A percentile compares a stretch with the other conserved stretches of the same genome.
These are phyloP conservation scores for Apistogramma diplotaenia DNA, from an alignment of 2,113 vertebrate species.

Conservation along the genomic window DNA sequence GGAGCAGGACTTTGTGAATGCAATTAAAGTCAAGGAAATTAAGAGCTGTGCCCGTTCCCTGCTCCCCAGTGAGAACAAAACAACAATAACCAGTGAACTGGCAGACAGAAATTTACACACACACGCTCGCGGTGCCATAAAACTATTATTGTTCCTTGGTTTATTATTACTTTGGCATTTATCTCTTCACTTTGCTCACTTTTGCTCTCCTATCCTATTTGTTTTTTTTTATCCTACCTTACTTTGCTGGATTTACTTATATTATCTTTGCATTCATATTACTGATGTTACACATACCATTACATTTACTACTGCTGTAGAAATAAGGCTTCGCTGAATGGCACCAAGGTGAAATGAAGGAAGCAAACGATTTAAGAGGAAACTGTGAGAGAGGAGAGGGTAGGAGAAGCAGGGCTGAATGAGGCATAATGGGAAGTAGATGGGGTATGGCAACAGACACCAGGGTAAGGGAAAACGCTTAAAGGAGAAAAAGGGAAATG, in stretches of 20 bases:
- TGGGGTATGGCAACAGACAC: neutral
- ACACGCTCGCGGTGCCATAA: neutral
- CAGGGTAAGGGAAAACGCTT: neutral
- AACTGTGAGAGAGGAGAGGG: neutral
- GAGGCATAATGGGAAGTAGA: neutral
- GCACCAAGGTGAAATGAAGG: neutral
- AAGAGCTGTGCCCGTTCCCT: slow-evolving; percentile 9
- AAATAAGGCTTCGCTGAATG: neutral
- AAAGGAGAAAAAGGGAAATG: neutral
- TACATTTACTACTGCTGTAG: neutral
- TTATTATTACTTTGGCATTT: slow-evolving; percentile 42
- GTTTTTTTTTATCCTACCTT: neutral
- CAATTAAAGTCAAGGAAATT: slow-evolving; percentile 49
- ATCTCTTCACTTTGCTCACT: slow-evolving; percentile 26
- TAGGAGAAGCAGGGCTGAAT: neutral
- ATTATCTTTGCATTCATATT: neutral
- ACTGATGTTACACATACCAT: neutral
- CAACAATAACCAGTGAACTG: slow-evolving; percentile 14
- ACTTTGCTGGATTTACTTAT: neutral
- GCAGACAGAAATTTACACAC: slow-evolving; percentile 5
- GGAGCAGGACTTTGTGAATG: slow-evolving; percentile 6
- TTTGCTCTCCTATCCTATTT: neutral
- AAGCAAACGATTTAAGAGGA: neutral
- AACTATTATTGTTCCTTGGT: slow-evolving; percentile 10
- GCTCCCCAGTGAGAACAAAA: slow-evolving; percentile 8